Base-by-base conservation (phyloP, 2,888 invertebrate genomes). In the Drosophila incognita region DNA sequence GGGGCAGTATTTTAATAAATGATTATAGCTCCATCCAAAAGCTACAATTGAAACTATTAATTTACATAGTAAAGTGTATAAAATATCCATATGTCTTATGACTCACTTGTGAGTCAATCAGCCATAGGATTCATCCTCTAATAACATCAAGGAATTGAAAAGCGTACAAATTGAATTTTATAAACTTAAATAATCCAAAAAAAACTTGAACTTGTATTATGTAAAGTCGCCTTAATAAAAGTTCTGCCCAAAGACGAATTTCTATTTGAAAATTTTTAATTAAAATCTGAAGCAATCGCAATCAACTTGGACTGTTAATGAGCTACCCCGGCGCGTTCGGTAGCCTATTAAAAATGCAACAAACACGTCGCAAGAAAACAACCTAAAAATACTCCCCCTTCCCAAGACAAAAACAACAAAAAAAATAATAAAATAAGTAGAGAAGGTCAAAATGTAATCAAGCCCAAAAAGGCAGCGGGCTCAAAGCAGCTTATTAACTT, bases 371-470 rank as follows among this genome's bases (percentile, higher is more conserved):
- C 81, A 70, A 66, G 59, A 56, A 56, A 71, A 67, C 61, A 75
- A 78, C 75, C 64, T 60, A 74, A 67, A 72, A 67, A 59, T 52
- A 29, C 10, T 58, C 48, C 59, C 40, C n/a, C 7, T 15, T 0
- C 52, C 51, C 3, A 1, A 18, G 10, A 11, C 4, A 5, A 24
- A 46, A 7, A 24, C 24, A 24, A 24, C 15, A 24, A n/a, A n/a
- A 5, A 15, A 40, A 42, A 21, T 40, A 56, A 54, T 15, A 4
- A 46, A 21, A 24, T 15, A 46, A 59, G 62, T 67, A 68, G 79
- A 88, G 88, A 88, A 85, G 85, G 85, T 85, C 85, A 85, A 83
- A 88, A 83, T 76, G 72, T 83, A 85, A 88, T 85, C 85, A 86
- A 76, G 80, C 69, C 65, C 62, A 70, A 58, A 58, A 52, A 52